Conservation (phyloP, 2,888 invertebrate species). For the Zele albiditarsus region DNA sequence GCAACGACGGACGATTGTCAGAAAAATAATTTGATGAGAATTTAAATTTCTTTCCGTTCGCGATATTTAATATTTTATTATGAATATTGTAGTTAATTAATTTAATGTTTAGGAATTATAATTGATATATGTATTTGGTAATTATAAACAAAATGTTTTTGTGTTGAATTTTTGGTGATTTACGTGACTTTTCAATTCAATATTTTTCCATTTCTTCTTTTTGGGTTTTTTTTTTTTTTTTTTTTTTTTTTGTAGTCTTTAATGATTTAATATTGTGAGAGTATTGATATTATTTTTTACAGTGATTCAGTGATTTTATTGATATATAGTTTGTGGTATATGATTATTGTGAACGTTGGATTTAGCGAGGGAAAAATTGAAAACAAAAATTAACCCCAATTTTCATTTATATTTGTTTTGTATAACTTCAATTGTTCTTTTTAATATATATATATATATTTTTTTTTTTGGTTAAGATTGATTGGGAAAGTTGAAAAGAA, state of each 20-base stretch:
- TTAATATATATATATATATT: not conserved
- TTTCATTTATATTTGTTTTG: not conserved
- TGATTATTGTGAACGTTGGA: not conserved
- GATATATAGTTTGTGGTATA: not conserved
- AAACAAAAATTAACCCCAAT: not conserved
- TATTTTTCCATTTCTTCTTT: not conserved
- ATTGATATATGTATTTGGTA: not conserved
- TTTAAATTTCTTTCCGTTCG: not conserved
- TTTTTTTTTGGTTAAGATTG: not conserved
- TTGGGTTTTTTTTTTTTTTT: not conserved
- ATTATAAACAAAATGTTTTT: not conserved
- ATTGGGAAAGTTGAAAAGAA: not conserved
- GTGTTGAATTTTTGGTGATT: not conserved
- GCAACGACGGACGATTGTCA: constrained; percentile 18
- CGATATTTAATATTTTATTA: too few relatives aligned
- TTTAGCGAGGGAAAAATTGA: not conserved
- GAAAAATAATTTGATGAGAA: constrained; percentile 13
- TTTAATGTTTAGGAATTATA: not conserved
- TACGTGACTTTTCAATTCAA: not conserved
- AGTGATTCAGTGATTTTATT: constrained; percentile 11
- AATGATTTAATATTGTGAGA: not conserved
- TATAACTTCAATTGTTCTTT: not conserved
- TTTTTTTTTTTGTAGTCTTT: not conserved
- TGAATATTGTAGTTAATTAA: not conserved
- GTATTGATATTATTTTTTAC: not conserved